These are phyloP conservation scores for Marcusenius ussheri DNA, from an alignment of 2,113 vertebrate genomes.

Conservation along the genomic window DNA sequence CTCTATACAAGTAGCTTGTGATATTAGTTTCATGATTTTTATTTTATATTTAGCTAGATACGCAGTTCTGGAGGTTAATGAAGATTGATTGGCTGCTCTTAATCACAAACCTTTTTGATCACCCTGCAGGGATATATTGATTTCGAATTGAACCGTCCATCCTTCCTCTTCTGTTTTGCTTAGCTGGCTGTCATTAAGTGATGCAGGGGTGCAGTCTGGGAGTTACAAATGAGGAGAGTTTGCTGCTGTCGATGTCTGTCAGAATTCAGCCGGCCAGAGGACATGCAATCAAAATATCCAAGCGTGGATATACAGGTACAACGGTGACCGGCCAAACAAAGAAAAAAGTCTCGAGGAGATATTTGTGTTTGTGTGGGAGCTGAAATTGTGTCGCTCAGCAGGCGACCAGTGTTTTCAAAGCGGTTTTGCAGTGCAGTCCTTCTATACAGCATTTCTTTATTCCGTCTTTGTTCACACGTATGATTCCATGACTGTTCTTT, in stretches of 20 bases:
- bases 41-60: slow-evolving; percentile 40
- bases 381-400: neutral
- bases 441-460: neutral
- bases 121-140: slow-evolving; percentile 53
- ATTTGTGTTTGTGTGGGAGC: neutral
- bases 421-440: neutral
- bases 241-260: slow-evolving; percentile 32
- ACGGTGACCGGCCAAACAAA: neutral
- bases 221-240: slow-evolving; percentile 44
- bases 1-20: neutral
- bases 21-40: slow-evolving; percentile 7
- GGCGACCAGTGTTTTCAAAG: neutral
- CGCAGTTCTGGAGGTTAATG: slow-evolving; percentile 49
- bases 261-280: neutral
- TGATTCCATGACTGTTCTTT: neutral
- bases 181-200: slow-evolving; percentile 57
- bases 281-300: neutral
- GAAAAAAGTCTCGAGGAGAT: neutral
- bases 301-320: neutral
- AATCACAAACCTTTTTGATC: slow-evolving; percentile 57
- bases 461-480: neutral
- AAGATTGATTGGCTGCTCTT: slow-evolving; percentile 52
- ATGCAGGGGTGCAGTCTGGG: slow-evolving; percentile 48
- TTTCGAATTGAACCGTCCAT: slow-evolving; percentile 45
- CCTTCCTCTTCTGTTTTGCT: slow-evolving; percentile 39